A percentile compares a stretch with the other conserved stretches of the same genome.
Evolutionary conservation across 2,113 vertebrate genomes (phyloP).

Genomic region (Podocnemis expansa): DNA sequence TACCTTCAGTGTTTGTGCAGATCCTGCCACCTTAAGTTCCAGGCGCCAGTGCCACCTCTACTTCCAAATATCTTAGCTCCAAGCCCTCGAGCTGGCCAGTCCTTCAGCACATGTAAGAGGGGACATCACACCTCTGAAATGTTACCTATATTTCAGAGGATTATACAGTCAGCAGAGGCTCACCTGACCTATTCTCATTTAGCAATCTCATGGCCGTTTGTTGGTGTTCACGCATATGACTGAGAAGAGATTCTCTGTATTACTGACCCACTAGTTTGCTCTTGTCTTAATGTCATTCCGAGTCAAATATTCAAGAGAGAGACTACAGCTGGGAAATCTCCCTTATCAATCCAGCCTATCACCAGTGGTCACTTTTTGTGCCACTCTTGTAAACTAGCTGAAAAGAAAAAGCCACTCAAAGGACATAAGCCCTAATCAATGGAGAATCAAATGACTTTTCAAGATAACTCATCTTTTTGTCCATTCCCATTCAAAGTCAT

Average conservation of each 20-base stretch:
- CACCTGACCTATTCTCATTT: neutral
- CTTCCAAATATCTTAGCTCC: neutral
- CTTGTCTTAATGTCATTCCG: fast-evolving
- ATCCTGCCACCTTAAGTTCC: neutral
- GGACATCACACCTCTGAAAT: neutral
- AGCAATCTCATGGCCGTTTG: neutral
- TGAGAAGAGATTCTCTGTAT: neutral
- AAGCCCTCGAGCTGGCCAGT: neutral
- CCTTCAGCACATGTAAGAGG: neutral
- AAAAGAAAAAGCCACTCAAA: slow-evolving; percentile 10
- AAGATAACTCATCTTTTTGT: slow-evolving; percentile 60
- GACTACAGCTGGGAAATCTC: neutral
- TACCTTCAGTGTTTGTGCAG: fast-evolving
- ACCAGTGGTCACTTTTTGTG: neutral
- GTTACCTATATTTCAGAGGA: too few species aligned
- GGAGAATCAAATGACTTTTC: slow-evolving; percentile 44
- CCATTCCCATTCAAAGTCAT: slow-evolving; percentile 52
- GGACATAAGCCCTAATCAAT: slow-evolving; percentile 40
- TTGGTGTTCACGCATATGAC: neutral
- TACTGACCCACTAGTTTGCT: neutral
- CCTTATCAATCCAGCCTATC: neutral
- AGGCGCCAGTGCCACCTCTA: fast-evolving
- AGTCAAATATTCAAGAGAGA: neutral
- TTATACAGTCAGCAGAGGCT: neutral
- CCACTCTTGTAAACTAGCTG: slow-evolving; percentile 18